phyloP scores from a whole-genome alignment of 2,113 vertebrate genomes.

The Nothoprocta perdicaria region DNA sequence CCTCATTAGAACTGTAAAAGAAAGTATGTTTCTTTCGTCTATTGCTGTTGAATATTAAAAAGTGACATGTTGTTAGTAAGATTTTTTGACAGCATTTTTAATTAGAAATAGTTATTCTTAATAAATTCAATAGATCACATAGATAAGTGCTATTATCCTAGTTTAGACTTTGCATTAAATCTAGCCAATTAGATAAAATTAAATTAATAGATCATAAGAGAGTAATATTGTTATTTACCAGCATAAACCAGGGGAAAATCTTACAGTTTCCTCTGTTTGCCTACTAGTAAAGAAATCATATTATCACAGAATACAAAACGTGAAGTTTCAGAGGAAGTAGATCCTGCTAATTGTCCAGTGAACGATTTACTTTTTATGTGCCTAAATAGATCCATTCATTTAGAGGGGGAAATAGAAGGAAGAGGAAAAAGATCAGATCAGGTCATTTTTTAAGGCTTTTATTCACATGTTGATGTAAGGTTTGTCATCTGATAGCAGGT shows the following conservation, averaged over 20 bases:
- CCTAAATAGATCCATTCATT: neutral
- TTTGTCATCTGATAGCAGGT: neutral
- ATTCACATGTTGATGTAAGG: neutral
- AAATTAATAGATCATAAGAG: neutral
- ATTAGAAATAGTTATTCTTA: constrained; percentile 9
- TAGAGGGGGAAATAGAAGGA: neutral
- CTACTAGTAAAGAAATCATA: neutral
- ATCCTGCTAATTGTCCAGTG: neutral
- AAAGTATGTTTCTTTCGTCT: constrained; percentile 18
- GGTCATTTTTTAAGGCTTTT: neutral
- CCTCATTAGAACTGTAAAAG: constrained; percentile 24
- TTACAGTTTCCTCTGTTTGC: neutral
- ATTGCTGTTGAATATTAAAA: constrained; percentile 3
- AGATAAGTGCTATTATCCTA: neutral
- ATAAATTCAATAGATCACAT: neutral
- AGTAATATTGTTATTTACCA: neutral
- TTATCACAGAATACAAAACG: neutral
- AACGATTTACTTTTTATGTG: neutral
- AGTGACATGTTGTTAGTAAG: neutral
- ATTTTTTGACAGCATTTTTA: constrained; percentile 29
- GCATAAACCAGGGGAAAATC: neutral
- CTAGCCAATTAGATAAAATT: neutral
- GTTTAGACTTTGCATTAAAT: constrained; percentile 20
- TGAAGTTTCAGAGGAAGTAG: neutral
- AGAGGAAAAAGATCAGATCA: neutral